These are phyloP conservation scores for Ptycholaimellus sp. DNA, from an alignment of 2,888 invertebrate species.

Conservation along the genomic window DNA sequence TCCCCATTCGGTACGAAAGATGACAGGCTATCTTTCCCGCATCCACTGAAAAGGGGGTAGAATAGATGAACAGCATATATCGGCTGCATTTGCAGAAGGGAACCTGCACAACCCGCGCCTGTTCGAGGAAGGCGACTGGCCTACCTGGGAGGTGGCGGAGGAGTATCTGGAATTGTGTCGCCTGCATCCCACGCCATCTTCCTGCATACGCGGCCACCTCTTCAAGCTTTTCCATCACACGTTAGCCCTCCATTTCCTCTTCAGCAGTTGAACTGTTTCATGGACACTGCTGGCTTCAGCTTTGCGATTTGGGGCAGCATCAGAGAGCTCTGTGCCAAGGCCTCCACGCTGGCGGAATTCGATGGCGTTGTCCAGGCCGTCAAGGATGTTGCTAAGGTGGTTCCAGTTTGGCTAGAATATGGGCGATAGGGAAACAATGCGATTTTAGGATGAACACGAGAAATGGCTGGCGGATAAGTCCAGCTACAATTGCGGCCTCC, in stretches of 20 bases:
- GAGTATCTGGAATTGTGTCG: conserved; percentile 63
- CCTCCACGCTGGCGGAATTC: conserved; percentile 13
- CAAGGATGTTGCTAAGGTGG: not conserved
- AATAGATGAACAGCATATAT: not conserved
- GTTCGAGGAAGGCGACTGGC: conserved; percentile 32
- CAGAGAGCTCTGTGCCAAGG: conserved; percentile 13
- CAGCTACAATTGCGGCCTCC: too few species aligned
- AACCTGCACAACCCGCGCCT: conserved; percentile 89
- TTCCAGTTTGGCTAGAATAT: too few species aligned
- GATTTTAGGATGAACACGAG: conserved; percentile 1
- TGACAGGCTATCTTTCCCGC: not conserved
- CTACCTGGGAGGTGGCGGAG: conserved; percentile 57
- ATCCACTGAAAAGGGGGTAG: too few species aligned
- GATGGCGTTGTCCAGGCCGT: not conserved
- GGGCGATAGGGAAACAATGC: not conserved
- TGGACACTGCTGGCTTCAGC: conserved; percentile 9
- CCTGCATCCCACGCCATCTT: conserved; percentile 59
- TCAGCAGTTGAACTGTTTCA: not conserved
- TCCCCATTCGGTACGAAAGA: not conserved
- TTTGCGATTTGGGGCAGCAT: conserved; percentile 16
- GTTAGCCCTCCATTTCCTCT: conserved; percentile 26
- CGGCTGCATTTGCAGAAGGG: conserved; percentile 47
- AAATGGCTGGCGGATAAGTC: conserved; percentile 2
- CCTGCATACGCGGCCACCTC: conserved; percentile 72
- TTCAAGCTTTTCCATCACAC: conserved; percentile 86